phyloP scores from a whole-genome alignment of 2,797 vertebrate species.

The Phalloptychus januarius region DNA sequence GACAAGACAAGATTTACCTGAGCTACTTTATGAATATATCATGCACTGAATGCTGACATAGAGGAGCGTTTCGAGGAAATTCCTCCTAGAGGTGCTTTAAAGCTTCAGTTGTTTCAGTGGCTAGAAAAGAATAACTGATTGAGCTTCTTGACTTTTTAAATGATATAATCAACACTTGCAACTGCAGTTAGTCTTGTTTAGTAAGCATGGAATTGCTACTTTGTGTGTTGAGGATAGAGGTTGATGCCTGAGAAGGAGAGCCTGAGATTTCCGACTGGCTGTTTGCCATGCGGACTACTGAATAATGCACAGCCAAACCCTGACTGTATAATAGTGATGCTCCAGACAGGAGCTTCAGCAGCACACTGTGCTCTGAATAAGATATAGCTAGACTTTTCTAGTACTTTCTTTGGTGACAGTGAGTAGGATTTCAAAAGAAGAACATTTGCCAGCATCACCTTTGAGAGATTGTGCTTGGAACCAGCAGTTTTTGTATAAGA shows the following conservation, averaged over 20 bases:
- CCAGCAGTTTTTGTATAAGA: slow-evolving; percentile 18
- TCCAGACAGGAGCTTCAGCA: slow-evolving; percentile 43
- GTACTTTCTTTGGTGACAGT: slow-evolving; percentile 32
- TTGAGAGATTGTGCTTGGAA: slow-evolving; percentile 38
- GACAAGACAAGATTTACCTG: slow-evolving; percentile 47
- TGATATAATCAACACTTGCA: slow-evolving; percentile 55
- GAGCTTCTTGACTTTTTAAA: slow-evolving; percentile 35
- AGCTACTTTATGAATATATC: slow-evolving; percentile 32
- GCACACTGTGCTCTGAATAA: slow-evolving; percentile 64
- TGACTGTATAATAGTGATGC: slow-evolving; percentile 29
- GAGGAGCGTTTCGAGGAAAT: slow-evolving; percentile 5
- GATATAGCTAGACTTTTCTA: slow-evolving; percentile 42
- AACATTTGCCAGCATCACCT: slow-evolving; percentile 56
- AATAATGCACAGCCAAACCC: slow-evolving; percentile 75
- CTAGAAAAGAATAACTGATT: neutral
- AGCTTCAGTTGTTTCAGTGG: slow-evolving; percentile 2
- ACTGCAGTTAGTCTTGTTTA: slow-evolving; percentile 51
- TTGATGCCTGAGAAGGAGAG: slow-evolving; percentile 41
- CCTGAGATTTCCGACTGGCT: slow-evolving; percentile 56
- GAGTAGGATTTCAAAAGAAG: slow-evolving; percentile 48
- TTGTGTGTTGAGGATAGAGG: slow-evolving; percentile 48
- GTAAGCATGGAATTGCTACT: slow-evolving; percentile 53
- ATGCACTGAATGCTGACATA: neutral
- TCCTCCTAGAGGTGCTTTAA: slow-evolving; percentile 15
- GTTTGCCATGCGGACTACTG: slow-evolving; percentile 55